Base-by-base conservation (phyloP, 2,113 vertebrate species). In the Mastomys natalensis region DNA sequence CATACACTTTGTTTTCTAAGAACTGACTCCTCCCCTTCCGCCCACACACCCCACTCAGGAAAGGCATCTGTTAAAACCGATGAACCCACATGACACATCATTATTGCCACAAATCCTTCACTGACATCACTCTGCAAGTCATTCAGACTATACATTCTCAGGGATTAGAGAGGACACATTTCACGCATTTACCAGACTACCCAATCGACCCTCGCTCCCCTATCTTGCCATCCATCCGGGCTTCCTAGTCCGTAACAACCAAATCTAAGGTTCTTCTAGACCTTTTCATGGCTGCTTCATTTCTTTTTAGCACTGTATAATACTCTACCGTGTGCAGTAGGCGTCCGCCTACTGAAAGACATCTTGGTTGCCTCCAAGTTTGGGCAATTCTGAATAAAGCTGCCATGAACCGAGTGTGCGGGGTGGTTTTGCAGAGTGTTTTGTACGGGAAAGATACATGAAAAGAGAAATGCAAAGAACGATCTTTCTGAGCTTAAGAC, bases 401-500 rank as follows among this genome's bases (percentile, higher is more conserved):
- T 64, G 24, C 64, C 58, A 6, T 4, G 48, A 7, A 21, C 31
- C 70, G 22, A 26, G 0, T 17, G 21, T 7, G 2, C 13, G 51
- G 66, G 12, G 5, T 55, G 9, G 3, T 48, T 88, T 29, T 40
- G 11, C 53, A 51, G 13, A 17, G 76, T 48, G 55, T 17, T 78
- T 51, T 43, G 17, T 16, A n/a, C 43, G 29, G 40, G 70, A 84
- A 73, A 16, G 21, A 77, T 4, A 43, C 6, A 48, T 5, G 43
- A 17, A 80, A n/a, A 87, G 8, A 89, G 55, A 97, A 82, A 84
- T 40, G 45, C 51, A 91, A 91, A 81, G 43, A 82, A 43, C 7
- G 40, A 66, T 48, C 53, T 58, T n/a, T 12, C 3, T 3, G 37
- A 76, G 22, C 7, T 51, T 24, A 76, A 91, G 29, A 78, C 45